Evolutionary conservation across 2,797 vertebrate species (phyloP).

Genomic region (Enteromius argenteus): DNA sequence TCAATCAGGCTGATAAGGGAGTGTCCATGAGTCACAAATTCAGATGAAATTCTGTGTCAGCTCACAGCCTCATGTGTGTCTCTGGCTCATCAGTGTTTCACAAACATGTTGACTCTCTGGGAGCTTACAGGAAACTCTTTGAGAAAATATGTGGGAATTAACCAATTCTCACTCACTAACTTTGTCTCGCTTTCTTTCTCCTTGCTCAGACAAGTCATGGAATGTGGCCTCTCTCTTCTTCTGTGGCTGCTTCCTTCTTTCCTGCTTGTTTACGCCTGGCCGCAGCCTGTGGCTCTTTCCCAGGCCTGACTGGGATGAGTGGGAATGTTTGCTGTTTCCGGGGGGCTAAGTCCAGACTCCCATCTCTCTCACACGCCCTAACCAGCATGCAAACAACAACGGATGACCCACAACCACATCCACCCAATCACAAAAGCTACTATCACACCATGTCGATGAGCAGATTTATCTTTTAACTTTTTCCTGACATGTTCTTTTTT

Average conservation of each 20-base stretch:
- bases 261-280: slow-evolving; percentile 48
- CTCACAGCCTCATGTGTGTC: slow-evolving; percentile 6
- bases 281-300: slow-evolving; percentile 22
- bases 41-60: slow-evolving; percentile 5
- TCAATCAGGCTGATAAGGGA: slow-evolving; percentile 28
- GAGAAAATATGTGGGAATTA: slow-evolving; percentile 52
- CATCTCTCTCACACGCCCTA: slow-evolving; percentile 2
- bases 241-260: slow-evolving; percentile 33
- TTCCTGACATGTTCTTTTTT: background rate
- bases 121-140: slow-evolving; percentile 43
- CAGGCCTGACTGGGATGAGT: slow-evolving; percentile 11
- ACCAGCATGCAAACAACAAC: background rate
- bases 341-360: slow-evolving; percentile 20
- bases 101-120: slow-evolving; percentile 46
- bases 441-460: background rate
- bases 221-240: slow-evolving; percentile 53
- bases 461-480: background rate
- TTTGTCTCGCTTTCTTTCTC: slow-evolving; percentile 15
- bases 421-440: slow-evolving; percentile 21
- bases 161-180: slow-evolving; percentile 51
- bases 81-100: slow-evolving; percentile 7
- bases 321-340: slow-evolving; percentile 43
- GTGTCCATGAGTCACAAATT: slow-evolving; percentile 17
- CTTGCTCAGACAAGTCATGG: slow-evolving; percentile 62
- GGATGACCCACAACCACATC: slow-evolving; percentile 28